Evolutionary conservation across 2,113 vertebrate species (phyloP), one percentile per base, ranked within the genome.

Genomic region (Oceanites oceanicus): DNA sequence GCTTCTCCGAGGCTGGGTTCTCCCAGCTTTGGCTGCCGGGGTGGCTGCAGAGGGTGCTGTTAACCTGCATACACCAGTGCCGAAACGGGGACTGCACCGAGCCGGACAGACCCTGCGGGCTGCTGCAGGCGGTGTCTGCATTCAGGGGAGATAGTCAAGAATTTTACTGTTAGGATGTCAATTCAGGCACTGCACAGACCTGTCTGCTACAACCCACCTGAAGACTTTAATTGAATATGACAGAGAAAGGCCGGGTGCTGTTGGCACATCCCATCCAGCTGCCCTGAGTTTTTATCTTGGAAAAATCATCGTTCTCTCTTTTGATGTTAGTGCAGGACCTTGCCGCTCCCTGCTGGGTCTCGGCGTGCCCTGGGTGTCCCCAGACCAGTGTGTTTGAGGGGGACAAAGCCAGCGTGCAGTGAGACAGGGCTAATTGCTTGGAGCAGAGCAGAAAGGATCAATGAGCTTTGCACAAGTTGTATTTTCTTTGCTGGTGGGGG

Each of bases 21-120:
- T 8, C 15, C 8, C 7, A 0, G 62, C 67, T 63, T 2, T 21
- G 5, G 21, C 62, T 30, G 86, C 36, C 1, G 2, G 59, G 79
- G 36, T 29, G 90, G 90, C 95, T 97, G 96, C 92, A 95, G 97
- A 86, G 94, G 96, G 94, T 87, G 96, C 97, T 96, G 44, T 95
- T 94, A 76, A 30, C 76, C 88, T 70, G 84, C 22, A 0, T 10
- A 88, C 50, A 20, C 42, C 86, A 8, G 67, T 11, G 2, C 44
- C 1, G 29, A 6, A 49, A 15, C 0, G 1, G 32, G 42, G 62
- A 4, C 56, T 56, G 32, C 12, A 36, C 25, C 0, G 7, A 23
- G 82, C 17, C 5, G 55, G 53, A 58, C 20, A 9, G n/a, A 38
- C 14, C 73, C 45, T 15, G 16, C 8, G 9, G 16, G 47, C 67